Base-by-base conservation (phyloP, 2,888 invertebrate species). In the Lithophane semibrunnea region DNA sequence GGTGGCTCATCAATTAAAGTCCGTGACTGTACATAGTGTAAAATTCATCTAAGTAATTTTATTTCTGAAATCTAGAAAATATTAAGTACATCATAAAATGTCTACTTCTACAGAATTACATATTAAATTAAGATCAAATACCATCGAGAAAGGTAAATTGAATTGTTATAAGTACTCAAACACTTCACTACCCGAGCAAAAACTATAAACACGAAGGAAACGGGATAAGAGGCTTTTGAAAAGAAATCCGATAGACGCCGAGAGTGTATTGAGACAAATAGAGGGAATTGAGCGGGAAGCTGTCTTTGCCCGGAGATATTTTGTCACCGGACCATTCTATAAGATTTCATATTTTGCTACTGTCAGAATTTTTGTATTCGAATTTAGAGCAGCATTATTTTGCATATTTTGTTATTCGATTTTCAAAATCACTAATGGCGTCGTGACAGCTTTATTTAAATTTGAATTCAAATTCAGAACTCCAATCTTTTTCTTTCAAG, bases 201-300 rank as follows among this genome's bases (percentile, higher is more conserved):
- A 86, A 89, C 85, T 86, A 88, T 86, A 89, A 88, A 88, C 85
- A 85, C 61, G 49, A 83, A 86, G 88, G 85, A 90, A 91, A 90
- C 89, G 80, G 90, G 90, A 91, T 93, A 92, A 93, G 91, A 91
- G 90, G 93, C 92, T 92, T 92, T 90, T 85, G 75, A 84, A 74
- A 87, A 84, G 82, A 89, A 91, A 91, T 91, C 92, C 92, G 91
- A 90, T 91, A 89, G 90, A 93, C 91, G 90, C 90, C 86, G 88
- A 88, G 88, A 88, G 90, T 91, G 90, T 90, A 91, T 89, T 87
- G 92, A 91, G 90, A 92, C 93, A 93, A 92, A 90, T 89, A 90
- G 85, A 86, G 89, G 85, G 92, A 92, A 93, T 92, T 91, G 91
- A 87, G 89, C 83, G 80, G 84, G 84, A 89, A 88, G 85, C 90